Evolutionary conservation across 1,140 invertebrate species (phyloP).

Genomic region (Neodiprion pinetum): DNA sequence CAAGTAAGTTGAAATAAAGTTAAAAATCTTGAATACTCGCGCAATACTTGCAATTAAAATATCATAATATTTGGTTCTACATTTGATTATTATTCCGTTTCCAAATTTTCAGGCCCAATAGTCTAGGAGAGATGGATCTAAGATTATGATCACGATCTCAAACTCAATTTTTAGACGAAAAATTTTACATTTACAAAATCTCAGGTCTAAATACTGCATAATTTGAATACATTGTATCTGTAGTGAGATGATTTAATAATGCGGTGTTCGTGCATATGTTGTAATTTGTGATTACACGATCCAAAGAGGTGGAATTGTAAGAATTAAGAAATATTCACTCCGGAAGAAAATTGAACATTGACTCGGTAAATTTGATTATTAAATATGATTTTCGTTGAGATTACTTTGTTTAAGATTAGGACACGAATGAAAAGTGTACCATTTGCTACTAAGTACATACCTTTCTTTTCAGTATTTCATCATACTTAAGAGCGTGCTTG

Average conservation of each 20-base stretch:
- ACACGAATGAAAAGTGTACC: too few relatives aligned
- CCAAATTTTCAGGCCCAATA: background rate
- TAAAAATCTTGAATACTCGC: constrained; percentile 19
- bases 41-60: constrained; percentile 49
- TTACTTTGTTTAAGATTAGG: too few relatives aligned
- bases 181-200: too few relatives aligned
- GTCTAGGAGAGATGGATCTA: too few relatives aligned
- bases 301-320: constrained; percentile 1
- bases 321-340: constrained; percentile 18
- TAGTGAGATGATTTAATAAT: too few relatives aligned
- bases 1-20: constrained; percentile 54
- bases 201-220: too few relatives aligned
- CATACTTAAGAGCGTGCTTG: constrained; percentile 52
- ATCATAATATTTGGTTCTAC: constrained; percentile 31
- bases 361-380: too few relatives aligned
- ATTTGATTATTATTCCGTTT: constrained; percentile 15
- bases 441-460: constrained; percentile 27
- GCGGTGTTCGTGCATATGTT: too few relatives aligned
- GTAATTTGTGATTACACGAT: background rate
- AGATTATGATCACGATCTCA: too few relatives aligned
- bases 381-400: too few relatives aligned
- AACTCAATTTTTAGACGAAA: too few relatives aligned
- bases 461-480: constrained; percentile 52
- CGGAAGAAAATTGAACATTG: constrained; percentile 15
- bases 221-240: too few relatives aligned